A percentile compares a stretch with the other conserved stretches of the same genome.
phyloP scores from a whole-genome alignment of 2,888 invertebrate species.

The Colletes collaris region DNA sequence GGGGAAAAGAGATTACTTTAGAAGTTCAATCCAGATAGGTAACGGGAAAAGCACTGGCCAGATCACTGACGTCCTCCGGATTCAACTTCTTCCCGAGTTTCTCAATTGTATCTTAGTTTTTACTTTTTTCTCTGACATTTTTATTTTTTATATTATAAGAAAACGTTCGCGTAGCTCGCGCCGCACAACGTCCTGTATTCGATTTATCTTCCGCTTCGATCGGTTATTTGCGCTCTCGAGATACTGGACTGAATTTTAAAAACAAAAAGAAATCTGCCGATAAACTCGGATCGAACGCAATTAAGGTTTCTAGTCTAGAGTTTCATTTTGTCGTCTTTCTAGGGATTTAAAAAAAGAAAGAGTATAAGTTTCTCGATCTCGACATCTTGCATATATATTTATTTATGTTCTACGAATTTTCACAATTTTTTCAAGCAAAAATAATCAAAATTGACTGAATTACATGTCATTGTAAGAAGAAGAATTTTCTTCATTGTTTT shows the following conservation, averaged over 20 bases:
- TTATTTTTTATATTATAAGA: neutral
- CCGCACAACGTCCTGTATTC: conserved; percentile 11
- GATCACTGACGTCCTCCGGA: conserved; percentile 13
- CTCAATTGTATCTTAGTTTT: neutral
- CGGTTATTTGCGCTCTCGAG: neutral
- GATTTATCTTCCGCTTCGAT: conserved; percentile 9
- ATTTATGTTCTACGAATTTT: too few relatives aligned
- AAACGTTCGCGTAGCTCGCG: neutral
- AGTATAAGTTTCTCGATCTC: too few relatives aligned
- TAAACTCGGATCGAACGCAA: neutral
- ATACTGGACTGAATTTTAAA: conserved; percentile 1
- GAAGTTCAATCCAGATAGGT: conserved; percentile 7
- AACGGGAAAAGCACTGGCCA: neutral
- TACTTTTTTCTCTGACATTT: neutral
- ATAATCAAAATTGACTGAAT: too few relatives aligned
- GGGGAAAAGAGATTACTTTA: neutral
- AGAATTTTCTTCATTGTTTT: too few relatives aligned
- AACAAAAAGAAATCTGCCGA: neutral
- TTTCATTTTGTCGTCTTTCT: too few relatives aligned
- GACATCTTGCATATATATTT: too few relatives aligned
- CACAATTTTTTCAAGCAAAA: too few relatives aligned
- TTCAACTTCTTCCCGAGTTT: neutral
- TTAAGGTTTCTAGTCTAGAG: neutral
- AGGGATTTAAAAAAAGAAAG: too few relatives aligned
- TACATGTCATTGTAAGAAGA: too few relatives aligned